These are phyloP conservation scores for Anorthoa munda DNA, from an alignment of 2,888 invertebrate genomes.

Conservation along the genomic window DNA sequence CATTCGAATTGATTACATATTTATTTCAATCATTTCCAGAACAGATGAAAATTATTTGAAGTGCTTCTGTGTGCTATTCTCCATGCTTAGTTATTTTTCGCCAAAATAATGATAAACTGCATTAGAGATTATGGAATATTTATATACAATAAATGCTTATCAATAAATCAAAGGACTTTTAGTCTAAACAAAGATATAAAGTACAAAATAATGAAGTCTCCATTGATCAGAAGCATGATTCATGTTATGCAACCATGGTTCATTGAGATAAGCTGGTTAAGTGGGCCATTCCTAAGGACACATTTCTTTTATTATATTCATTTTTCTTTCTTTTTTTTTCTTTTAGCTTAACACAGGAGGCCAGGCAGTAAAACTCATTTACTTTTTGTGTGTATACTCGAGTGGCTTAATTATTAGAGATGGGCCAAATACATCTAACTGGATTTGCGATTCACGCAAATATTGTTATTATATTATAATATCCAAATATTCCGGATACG, in stretches of 20 bases:
- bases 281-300: background rate
- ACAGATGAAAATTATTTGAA: background rate
- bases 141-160: background rate
- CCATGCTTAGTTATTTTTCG: background rate
- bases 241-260: background rate
- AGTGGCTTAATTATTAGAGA: conserved; percentile 56
- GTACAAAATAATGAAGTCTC: background rate
- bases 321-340: conserved; percentile 15
- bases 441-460: background rate
- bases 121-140: background rate
- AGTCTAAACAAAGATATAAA: background rate
- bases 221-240: background rate
- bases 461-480: background rate
- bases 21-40: background rate
- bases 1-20: background rate
- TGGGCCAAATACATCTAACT: conserved; percentile 36
- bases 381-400: conserved; percentile 41
- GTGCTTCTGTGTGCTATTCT: background rate
- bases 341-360: conserved; percentile 52
- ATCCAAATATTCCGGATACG: background rate
- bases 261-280: background rate
- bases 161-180: background rate
- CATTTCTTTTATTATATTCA: background rate
- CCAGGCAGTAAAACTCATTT: conserved; percentile 56
- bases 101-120: background rate